A percentile compares a stretch with the other conserved stretches of the same genome.
phyloP scores from a whole-genome alignment of 2,113 vertebrate genomes.

The Baryphthengus martii region DNA sequence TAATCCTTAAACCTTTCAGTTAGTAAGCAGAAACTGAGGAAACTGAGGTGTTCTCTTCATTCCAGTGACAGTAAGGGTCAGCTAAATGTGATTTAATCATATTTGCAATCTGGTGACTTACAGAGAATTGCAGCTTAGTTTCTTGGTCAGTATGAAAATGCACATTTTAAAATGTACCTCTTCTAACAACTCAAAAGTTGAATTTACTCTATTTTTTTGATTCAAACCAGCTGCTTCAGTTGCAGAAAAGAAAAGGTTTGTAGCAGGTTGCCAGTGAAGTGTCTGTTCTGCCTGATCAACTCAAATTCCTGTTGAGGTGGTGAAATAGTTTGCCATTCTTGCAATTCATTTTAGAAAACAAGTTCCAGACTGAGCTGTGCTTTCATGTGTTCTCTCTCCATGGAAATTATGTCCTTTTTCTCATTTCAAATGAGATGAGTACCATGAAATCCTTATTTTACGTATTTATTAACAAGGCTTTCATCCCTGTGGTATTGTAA shows the following conservation, averaged over 20 bases:
- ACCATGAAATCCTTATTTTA: constrained; percentile 72
- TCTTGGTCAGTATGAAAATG: not conserved
- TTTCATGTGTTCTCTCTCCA: constrained; percentile 59
- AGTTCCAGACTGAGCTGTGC: constrained; percentile 39
- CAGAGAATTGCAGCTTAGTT: not conserved
- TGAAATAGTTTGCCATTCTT: not conserved
- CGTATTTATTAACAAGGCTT: constrained; percentile 74
- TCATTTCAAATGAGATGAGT: constrained; percentile 71
- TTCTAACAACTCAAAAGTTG: not conserved
- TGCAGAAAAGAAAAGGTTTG: not conserved
- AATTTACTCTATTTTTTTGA: too few species aligned
- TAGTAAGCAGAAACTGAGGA: not conserved
- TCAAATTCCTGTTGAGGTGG: not conserved
- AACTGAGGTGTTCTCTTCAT: not conserved
- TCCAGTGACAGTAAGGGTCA: not conserved
- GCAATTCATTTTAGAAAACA: constrained; percentile 28
- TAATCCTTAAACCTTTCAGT: not conserved
- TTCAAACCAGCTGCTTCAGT: not conserved
- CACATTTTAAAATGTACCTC: not conserved
- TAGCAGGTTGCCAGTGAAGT: not conserved
- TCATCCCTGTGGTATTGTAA: constrained; percentile 70
- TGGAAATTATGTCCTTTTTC: constrained; percentile 59
- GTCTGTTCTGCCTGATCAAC: not conserved
- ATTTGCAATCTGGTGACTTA: not conserved
- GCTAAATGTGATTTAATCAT: not conserved